Percentiles rank a stretch among this genome's conserved stretches.
These are phyloP conservation scores for Crypturellus undulatus DNA, from an alignment of 2,113 vertebrate genomes.

Conservation along the genomic window DNA sequence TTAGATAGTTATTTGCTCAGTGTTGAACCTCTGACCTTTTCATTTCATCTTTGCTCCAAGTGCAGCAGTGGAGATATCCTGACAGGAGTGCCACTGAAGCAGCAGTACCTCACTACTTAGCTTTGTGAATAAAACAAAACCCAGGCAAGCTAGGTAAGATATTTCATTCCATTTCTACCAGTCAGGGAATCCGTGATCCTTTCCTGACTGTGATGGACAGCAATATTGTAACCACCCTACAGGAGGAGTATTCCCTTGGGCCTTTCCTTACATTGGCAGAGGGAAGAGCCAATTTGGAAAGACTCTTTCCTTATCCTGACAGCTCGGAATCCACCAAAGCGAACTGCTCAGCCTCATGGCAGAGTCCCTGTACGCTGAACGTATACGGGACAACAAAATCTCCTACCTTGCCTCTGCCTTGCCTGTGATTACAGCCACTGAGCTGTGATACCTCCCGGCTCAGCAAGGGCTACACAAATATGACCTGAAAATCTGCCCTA, in stretches of 20 bases:
- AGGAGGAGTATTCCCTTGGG: background rate
- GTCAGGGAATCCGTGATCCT: background rate
- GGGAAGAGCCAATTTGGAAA: background rate
- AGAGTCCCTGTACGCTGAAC: background rate
- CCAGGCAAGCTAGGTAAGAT: background rate
- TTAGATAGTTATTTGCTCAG: background rate
- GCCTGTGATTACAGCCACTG: background rate
- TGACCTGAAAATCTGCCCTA: background rate
- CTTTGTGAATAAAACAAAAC: conserved; percentile 5
- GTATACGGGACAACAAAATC: background rate
- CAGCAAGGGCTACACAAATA: background rate
- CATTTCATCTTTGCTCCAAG: background rate
- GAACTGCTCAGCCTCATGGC: background rate
- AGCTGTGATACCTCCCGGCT: background rate
- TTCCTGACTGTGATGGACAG: background rate
- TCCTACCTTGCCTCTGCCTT: background rate
- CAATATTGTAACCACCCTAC: background rate
- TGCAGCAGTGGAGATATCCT: background rate
- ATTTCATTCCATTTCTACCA: background rate
- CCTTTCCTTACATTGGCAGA: background rate
- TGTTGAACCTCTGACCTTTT: background rate
- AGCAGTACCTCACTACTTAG: background rate
- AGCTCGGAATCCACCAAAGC: background rate
- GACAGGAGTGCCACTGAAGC: background rate
- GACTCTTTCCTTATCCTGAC: background rate